Base-by-base conservation (phyloP, 2,888 invertebrate genomes). In the Hyalella azteca region DNA sequence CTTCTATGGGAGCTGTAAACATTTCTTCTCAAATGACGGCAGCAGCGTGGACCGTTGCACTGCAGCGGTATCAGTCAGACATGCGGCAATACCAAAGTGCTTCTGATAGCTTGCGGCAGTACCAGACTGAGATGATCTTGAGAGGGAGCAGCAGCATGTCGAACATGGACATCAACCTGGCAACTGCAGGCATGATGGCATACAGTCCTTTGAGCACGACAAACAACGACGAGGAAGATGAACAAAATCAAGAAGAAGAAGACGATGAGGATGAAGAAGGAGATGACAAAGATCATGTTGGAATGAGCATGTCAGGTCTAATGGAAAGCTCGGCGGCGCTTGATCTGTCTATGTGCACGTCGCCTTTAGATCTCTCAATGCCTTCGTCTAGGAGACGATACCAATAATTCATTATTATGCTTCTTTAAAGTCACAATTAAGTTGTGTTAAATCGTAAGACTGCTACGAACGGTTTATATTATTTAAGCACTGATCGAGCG, bases 341-440 rank as follows among this genome's bases (percentile, higher is more conserved):
- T 26, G 83, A 83, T 77, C 80, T 83, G 15, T 83, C 83, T 45
- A 79, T 83, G 78, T 81, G 83, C 54, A 79, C 81, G 13, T 83
- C 83, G 4, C 84, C 84, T 32, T 73, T 84, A 29, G 84, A 84
- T 76, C 78, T 84, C 22, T 84, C 84, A 15, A 59, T 84, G 73
- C 82, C 81, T 3, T 81, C 82, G 5, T 77, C 84, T 19, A 76
- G 84, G 36, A 54, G 80, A 49, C 80, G 81, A 36, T 79, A 81
- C 32, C 81, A 83, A 50, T 81, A 79, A 59, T n/a, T n/a, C n/a
- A n/a, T n/a, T n/a, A n/a, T n/a, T n/a, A n/a, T n/a, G n/a, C n/a
- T n/a, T n/a, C n/a, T n/a, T n/a, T n/a, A n/a, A n/a, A n/a, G n/a
- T n/a, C n/a, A n/a, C n/a, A n/a, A n/a, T n/a, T n/a, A n/a, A n/a